phyloP scores from a whole-genome alignment of 1,140 invertebrate genomes.

The Aphelenchoides besseyi region DNA sequence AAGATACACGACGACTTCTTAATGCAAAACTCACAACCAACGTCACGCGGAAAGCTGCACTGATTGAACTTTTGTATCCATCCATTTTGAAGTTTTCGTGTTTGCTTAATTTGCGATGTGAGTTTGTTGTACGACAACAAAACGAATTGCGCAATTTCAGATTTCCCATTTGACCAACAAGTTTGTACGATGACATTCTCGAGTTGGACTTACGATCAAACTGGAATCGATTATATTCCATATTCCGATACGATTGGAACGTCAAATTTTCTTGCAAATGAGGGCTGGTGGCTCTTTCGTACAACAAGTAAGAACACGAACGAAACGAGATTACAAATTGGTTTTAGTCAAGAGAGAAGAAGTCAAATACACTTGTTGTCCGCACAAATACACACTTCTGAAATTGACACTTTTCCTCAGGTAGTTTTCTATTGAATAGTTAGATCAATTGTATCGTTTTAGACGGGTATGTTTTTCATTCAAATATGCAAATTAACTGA shows the following conservation, averaged over 20 bases:
- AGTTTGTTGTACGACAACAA: not conserved
- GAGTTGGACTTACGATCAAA: constrained; percentile 65
- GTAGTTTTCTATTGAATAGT: no score
- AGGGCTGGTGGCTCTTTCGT: constrained; percentile 58
- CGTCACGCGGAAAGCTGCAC: constrained; percentile 39
- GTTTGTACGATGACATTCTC: constrained; percentile 50
- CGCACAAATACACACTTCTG: constrained; percentile 60
- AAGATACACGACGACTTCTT: constrained; percentile 58
- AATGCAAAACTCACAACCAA: constrained; percentile 61
- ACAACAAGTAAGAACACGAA: constrained; percentile 29
- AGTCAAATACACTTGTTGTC: constrained; percentile 58
- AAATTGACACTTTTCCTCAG: constrained; percentile 55
- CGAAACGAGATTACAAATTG: not conserved
- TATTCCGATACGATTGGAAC: constrained; percentile 58
- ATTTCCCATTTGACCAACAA: constrained; percentile 59
- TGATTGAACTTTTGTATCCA: constrained; percentile 59
- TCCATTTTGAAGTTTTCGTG: constrained; percentile 61
- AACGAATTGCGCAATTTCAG: not conserved
- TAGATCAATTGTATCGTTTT: no score
- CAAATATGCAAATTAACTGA: no score
- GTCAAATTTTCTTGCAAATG: constrained; percentile 58
- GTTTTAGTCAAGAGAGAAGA: constrained; percentile 46
- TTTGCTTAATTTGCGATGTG: constrained; percentile 48
- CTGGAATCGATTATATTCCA: constrained; percentile 58
- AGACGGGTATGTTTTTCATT: no score